phyloP scores from a whole-genome alignment of 2,888 invertebrate species.

The Scaptomyza cyrtandrae region DNA sequence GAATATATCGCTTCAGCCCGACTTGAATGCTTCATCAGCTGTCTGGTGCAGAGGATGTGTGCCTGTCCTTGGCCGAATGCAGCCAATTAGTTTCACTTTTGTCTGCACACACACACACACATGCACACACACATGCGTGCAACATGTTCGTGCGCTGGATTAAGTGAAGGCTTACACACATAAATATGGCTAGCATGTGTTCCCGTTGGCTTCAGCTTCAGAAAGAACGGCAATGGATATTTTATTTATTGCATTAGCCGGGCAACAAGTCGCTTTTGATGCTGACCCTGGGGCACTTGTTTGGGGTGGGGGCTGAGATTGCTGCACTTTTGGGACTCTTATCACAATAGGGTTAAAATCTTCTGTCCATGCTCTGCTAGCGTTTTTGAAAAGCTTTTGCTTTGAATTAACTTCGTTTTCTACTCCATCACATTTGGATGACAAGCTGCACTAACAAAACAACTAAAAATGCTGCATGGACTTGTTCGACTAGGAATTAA shows the following conservation, averaged over 20 bases:
- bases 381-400: slow-evolving; percentile 40
- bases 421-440: slow-evolving; percentile 44
- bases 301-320: slow-evolving; percentile 4
- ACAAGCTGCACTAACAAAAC: slow-evolving; percentile 17
- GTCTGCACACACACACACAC: slow-evolving; percentile 17
- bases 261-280: slow-evolving; percentile 23
- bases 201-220: slow-evolving; percentile 27
- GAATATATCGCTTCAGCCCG: neutral
- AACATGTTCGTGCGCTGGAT: slow-evolving; percentile 45
- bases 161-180: slow-evolving; percentile 62
- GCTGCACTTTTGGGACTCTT: slow-evolving; percentile 48
- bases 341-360: slow-evolving; percentile 64
- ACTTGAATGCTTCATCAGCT: slow-evolving; percentile 26
- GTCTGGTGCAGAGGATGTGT: neutral
- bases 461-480: neutral
- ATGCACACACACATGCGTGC: slow-evolving; percentile 20
- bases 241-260: slow-evolving; percentile 64
- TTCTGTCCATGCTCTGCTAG: slow-evolving; percentile 36
- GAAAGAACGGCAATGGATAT: slow-evolving; percentile 51
- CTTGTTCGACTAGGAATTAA: neutral
- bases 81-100: slow-evolving; percentile 38
- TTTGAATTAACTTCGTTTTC: slow-evolving; percentile 53
- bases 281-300: slow-evolving; percentile 5
- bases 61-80: slow-evolving; percentile 5
- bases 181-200: slow-evolving; percentile 61